phyloP scores from a whole-genome alignment of 2,797 vertebrate species.

The Chaetophractus vellerosus region DNA sequence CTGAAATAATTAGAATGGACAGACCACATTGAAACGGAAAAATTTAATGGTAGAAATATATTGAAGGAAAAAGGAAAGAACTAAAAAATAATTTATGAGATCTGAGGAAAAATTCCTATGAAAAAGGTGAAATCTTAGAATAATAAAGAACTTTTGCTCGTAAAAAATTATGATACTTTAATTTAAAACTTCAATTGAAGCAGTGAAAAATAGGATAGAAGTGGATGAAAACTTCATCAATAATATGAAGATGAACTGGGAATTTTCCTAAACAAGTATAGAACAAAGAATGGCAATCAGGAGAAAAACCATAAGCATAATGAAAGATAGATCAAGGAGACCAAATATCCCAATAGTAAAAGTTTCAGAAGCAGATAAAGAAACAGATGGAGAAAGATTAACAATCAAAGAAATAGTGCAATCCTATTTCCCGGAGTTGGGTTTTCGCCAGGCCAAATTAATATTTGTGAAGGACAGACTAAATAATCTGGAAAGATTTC shows the following conservation, averaged over 20 bases:
- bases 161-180: not conserved
- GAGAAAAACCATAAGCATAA: not conserved
- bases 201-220: not conserved
- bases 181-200: not conserved
- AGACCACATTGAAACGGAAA: not conserved
- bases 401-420: conserved; percentile 19
- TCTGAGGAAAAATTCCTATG: not conserved
- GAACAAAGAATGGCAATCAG: not conserved
- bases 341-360: not conserved
- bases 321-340: conserved; percentile 7
- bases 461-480: not conserved
- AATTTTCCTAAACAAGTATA: not conserved
- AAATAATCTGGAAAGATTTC: not conserved
- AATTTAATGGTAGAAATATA: not conserved
- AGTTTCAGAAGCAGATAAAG: conserved; percentile 50
- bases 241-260: not conserved
- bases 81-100: not conserved
- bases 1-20: not conserved
- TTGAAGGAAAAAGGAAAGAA: not conserved
- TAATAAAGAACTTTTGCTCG: not conserved
- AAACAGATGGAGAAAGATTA: not conserved
- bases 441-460: conserved; percentile 26
- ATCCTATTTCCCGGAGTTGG: conserved; percentile 11
- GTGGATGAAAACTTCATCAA: not conserved
- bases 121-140: not conserved